Evolutionary conservation across 2,888 invertebrate species (phyloP).

Genomic region (Drosophila falleni): DNA sequence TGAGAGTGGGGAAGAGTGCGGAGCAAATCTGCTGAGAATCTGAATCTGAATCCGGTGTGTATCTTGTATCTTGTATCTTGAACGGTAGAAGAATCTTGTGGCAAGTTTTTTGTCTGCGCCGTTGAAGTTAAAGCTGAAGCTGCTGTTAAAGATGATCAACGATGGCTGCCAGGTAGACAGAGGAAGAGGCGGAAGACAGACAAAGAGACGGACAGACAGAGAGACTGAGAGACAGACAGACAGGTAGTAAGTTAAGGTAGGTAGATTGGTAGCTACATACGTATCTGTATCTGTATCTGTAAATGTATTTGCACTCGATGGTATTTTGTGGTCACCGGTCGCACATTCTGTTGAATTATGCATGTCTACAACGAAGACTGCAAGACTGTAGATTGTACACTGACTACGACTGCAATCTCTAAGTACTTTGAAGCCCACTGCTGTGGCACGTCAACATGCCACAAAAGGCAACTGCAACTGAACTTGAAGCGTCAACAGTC

Average conservation of each 20-base stretch:
- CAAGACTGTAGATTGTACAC: conserved; percentile 2
- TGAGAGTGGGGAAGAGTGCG: background rate
- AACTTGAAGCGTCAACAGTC: conserved; percentile 65
- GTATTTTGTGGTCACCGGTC: conserved; percentile 58
- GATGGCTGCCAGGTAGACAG: conserved; percentile 59
- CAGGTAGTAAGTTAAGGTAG: conserved; percentile 46
- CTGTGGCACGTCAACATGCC: conserved; percentile 46
- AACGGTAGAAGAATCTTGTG: conserved; percentile 39
- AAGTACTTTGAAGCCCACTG: conserved; percentile 44
- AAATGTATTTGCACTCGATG: conserved; percentile 36
- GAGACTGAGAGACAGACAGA: conserved; percentile 12
- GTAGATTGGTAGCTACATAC: conserved; percentile 47
- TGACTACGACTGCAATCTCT: conserved; percentile 18
- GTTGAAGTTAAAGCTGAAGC: conserved; percentile 21
- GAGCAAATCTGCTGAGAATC: conserved; percentile 65
- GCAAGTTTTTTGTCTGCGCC: conserved; percentile 59
- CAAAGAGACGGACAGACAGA: conserved; percentile 1
- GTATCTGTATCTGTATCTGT: conserved; percentile 26
- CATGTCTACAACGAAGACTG: conserved; percentile 44
- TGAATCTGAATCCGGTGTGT: conserved; percentile 64
- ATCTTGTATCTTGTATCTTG: conserved; percentile 61
- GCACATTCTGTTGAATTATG: conserved; percentile 72
- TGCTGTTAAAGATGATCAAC: conserved; percentile 57
- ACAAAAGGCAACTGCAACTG: conserved; percentile 57
- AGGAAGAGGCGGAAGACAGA: conserved; percentile 40